phyloP scores from a whole-genome alignment of 2,113 vertebrate genomes.

The Australoheros scitulus region DNA sequence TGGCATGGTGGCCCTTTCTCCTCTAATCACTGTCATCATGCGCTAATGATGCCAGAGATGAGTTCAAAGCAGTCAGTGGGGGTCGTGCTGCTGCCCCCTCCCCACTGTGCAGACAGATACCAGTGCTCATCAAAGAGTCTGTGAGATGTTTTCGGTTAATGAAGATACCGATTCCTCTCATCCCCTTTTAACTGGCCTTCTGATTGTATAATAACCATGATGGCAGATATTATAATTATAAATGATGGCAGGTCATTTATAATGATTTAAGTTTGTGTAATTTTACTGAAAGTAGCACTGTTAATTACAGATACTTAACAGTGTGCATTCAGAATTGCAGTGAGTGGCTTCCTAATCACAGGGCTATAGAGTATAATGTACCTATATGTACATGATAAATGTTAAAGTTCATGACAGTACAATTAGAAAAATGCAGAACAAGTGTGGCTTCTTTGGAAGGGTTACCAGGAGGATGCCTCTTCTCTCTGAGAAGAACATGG shows the following conservation, averaged over 20 bases:
- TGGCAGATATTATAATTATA: conserved; percentile 57
- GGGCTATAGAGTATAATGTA: not conserved
- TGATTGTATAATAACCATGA: conserved; percentile 65
- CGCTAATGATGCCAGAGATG: conserved; percentile 62
- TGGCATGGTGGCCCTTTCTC: conserved; percentile 41
- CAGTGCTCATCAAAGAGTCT: conserved; percentile 62
- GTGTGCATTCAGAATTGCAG: conserved; percentile 30
- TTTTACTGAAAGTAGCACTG: conserved; percentile 53
- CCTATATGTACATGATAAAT: too few species aligned
- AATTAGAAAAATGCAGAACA: not conserved
- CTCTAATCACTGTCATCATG: conserved; percentile 59
- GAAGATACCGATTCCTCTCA: conserved; percentile 53
- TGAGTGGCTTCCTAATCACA: conserved; percentile 51
- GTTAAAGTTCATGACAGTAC: too few species aligned
- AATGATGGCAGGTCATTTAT: conserved; percentile 63
- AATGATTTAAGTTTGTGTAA: conserved; percentile 64
- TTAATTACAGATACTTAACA: conserved; percentile 57
- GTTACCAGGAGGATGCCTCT: not conserved
- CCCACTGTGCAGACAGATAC: conserved; percentile 45
- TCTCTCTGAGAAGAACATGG: too few species aligned
- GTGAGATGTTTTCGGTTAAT: conserved; percentile 57
- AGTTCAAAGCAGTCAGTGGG: conserved; percentile 64
- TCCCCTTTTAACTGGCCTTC: conserved; percentile 51
- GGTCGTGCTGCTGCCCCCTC: conserved; percentile 33
- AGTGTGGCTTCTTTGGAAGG: not conserved